Percentiles rank a stretch among this genome's conserved stretches.
Evolutionary conservation across 2,888 invertebrate species (phyloP).

Genomic region (Zonitis immaculata): DNA sequence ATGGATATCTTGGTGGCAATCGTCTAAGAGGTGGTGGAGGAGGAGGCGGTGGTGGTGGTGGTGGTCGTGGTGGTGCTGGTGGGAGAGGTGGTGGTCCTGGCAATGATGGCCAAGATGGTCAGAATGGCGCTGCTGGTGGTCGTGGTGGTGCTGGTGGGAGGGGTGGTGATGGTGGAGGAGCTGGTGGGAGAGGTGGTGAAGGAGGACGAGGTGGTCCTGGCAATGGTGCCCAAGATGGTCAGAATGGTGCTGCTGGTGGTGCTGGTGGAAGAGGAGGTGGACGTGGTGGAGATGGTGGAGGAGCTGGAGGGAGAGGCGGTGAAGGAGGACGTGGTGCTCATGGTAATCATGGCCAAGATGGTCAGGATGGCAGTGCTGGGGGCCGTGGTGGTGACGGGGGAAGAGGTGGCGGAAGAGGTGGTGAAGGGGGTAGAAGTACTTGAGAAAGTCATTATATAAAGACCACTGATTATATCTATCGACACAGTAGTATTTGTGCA

Average conservation of each 20-base stretch:
- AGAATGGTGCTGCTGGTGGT: conserved; percentile 8
- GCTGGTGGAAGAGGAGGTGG: not conserved
- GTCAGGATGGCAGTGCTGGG: conserved; percentile 5
- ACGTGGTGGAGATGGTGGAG: not conserved
- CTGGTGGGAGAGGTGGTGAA: not conserved
- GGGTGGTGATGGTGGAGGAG: not conserved
- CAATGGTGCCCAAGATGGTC: too few relatives aligned
- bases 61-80: conserved; percentile 20
- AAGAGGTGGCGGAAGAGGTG: not conserved
- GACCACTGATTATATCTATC: too few relatives aligned
- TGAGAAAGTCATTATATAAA: too few relatives aligned
- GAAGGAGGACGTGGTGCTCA: not conserved
- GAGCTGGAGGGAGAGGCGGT: too few relatives aligned
- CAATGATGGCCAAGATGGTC: conserved; percentile 7
- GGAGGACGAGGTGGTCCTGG: conserved; percentile 7
- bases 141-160: not conserved
- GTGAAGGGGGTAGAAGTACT: conserved; percentile 5
- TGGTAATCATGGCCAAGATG: too few relatives aligned
- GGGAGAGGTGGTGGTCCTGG: conserved; percentile 13
- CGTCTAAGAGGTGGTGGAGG: conserved; percentile 11
- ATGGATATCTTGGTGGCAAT: conserved; percentile 9
- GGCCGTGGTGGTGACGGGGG: conserved; percentile 5
- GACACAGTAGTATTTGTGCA: too few relatives aligned
- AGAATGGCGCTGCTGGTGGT: conserved; percentile 7
- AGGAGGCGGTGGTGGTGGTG: conserved; percentile 13